phyloP scores from a whole-genome alignment of 2,888 invertebrate species.

The Tinea trinotella region DNA sequence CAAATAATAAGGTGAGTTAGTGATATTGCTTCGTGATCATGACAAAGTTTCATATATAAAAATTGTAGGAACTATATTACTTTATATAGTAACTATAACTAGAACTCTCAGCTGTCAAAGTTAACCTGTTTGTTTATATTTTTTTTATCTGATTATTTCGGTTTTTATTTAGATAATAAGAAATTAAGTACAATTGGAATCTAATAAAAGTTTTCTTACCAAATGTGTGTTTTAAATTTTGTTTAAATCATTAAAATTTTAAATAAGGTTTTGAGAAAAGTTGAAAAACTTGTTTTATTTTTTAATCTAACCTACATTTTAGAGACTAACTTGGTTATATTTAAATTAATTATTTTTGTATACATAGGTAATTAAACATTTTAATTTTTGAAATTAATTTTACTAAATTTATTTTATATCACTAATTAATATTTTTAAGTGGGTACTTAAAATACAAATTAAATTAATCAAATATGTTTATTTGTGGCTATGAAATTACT shows the following conservation, averaged over 20 bases:
- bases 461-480: too few species aligned
- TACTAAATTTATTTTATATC: too few species aligned
- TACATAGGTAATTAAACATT: too few species aligned
- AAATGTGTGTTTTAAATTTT: not conserved
- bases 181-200: not conserved
- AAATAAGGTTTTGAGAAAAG: not conserved
- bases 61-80: not conserved
- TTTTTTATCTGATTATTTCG: conserved; percentile 21
- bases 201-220: not conserved
- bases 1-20: conserved; percentile 62
- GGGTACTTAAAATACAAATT: too few species aligned
- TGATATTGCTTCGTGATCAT: conserved; percentile 22
- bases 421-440: too few species aligned
- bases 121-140: conserved; percentile 30
- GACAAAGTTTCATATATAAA: not conserved
- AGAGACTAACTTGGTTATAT: too few species aligned
- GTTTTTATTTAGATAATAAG: not conserved
- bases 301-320: not conserved
- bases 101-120: conserved; percentile 2
- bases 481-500: too few species aligned
- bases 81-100: not conserved
- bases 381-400: too few species aligned
- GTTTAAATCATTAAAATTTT: not conserved
- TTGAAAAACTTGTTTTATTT: not conserved
- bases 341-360: too few species aligned